Conservation (phyloP, 2,113 vertebrate genomes). For the Dermatemys mawii region DNA sequence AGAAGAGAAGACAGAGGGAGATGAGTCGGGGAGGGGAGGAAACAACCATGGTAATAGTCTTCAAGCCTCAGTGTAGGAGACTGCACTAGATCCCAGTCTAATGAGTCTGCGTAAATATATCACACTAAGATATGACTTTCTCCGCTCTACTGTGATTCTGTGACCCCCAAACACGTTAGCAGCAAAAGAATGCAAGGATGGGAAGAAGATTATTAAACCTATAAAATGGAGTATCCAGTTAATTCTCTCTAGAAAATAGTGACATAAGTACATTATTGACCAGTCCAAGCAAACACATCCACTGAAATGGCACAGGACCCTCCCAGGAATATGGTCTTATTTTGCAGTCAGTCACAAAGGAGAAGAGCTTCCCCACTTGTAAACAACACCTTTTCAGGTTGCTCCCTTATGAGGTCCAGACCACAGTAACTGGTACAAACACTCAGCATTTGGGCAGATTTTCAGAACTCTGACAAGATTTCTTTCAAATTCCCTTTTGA, state of each 20-base stretch:
- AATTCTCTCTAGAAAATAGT: background rate
- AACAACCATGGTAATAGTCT: too few species aligned
- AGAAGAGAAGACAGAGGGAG: too few species aligned
- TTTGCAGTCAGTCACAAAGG: background rate
- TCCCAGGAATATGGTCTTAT: constrained; percentile 9
- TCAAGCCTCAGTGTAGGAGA: background rate
- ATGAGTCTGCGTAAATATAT: background rate
- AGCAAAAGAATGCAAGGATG: background rate
- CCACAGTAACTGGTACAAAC: background rate
- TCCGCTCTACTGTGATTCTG: background rate
- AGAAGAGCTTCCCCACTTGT: constrained; percentile 6
- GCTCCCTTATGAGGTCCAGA: accelerated
- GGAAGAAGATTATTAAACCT: background rate
- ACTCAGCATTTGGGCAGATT: accelerated
- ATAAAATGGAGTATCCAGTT: accelerated
- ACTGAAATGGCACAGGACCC: background rate
- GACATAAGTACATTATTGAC: background rate
- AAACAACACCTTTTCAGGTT: constrained; percentile 1
- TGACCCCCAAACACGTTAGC: background rate
- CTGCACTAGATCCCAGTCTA: background rate
- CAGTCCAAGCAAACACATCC: background rate
- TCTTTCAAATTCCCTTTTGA: background rate
- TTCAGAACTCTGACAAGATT: background rate
- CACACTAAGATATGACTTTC: background rate
- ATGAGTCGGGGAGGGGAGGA: too few species aligned